Evolutionary conservation across 2,797 vertebrate genomes (phyloP).

Genomic region (Bothrops alternatus): DNA sequence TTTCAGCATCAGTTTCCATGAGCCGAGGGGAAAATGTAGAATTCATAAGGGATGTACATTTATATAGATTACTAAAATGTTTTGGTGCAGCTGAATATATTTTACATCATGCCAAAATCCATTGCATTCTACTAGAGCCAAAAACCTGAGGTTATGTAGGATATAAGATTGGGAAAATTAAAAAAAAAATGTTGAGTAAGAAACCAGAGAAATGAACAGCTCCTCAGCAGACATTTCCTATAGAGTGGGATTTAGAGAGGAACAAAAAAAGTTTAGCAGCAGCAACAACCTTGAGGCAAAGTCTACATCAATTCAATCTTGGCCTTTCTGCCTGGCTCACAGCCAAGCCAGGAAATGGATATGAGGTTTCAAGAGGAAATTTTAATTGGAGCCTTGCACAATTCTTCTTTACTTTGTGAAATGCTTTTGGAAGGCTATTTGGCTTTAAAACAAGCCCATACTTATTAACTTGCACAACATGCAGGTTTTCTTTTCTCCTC

Average conservation of each 20-base stretch:
- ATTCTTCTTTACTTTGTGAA: conserved; percentile 15
- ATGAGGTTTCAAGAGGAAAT: conserved; percentile 1
- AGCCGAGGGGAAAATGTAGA: neutral
- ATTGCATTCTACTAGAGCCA: neutral
- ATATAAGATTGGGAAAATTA: neutral
- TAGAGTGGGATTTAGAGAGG: neutral
- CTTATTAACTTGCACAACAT: conserved; percentile 2
- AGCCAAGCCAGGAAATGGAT: conserved; percentile 21
- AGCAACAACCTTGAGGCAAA: neutral
- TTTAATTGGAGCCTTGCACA: conserved; percentile 11
- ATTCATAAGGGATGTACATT: neutral
- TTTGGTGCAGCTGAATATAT: neutral
- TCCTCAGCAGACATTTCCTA: neutral
- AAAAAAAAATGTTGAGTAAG: neutral
- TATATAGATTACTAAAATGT: neutral
- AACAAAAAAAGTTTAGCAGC: neutral
- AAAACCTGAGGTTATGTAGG: neutral
- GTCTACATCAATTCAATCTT: neutral
- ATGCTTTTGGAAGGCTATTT: conserved; percentile 9
- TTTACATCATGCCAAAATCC: neutral
- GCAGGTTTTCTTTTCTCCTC: neutral
- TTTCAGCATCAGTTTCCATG: neutral
- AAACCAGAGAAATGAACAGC: neutral
- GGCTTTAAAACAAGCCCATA: conserved; percentile 1
- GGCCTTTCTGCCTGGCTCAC: neutral